These are phyloP conservation scores for Diacarnus erythraeanus DNA, from an alignment of 37 sponge, comb jelly and placozoan species.

Conservation along the genomic window DNA sequence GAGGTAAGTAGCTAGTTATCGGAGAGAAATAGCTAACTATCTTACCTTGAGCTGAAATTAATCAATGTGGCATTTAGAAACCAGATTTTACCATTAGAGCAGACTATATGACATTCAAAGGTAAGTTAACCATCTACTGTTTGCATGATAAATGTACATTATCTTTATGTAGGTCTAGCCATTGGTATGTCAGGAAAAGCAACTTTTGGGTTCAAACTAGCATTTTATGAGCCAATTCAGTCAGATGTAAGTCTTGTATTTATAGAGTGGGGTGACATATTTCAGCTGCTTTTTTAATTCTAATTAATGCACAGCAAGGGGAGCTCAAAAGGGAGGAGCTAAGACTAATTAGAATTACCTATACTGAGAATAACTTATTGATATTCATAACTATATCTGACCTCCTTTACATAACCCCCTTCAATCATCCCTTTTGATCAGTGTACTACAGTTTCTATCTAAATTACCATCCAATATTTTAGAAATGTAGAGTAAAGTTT, in stretches of 20 bases:
- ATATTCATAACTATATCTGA: too few species aligned
- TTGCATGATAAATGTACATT: background rate
- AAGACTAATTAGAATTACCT: too few species aligned
- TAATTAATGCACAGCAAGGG: too few species aligned
- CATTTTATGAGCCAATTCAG: conserved; percentile 68
- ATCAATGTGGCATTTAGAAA: conserved; percentile 34
- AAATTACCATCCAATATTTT: background rate
- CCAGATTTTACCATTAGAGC: conserved; percentile 69
- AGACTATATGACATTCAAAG: conserved; percentile 69
- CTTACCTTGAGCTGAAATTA: background rate
- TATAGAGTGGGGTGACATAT: too few species aligned
- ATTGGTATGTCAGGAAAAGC: conserved; percentile 66
- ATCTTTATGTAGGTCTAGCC: conserved; percentile 44
- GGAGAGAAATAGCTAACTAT: background rate
- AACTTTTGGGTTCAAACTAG: conserved; percentile 64
- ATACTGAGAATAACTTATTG: too few species aligned
- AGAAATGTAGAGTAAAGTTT: conserved; percentile 64
- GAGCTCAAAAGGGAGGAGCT: too few species aligned
- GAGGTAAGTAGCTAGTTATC: conserved; percentile 54
- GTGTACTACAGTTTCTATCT: background rate
- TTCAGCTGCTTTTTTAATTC: too few species aligned
- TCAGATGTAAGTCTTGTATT: conserved; percentile 65
- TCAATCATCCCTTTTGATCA: too few species aligned
- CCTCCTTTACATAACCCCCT: too few species aligned
- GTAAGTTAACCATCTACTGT: conserved; percentile 22